Percentiles rank a stretch among this genome's conserved stretches.
Evolutionary conservation across 2,888 invertebrate species (phyloP).

Genomic region (Lasioglossum oenotherae): DNA sequence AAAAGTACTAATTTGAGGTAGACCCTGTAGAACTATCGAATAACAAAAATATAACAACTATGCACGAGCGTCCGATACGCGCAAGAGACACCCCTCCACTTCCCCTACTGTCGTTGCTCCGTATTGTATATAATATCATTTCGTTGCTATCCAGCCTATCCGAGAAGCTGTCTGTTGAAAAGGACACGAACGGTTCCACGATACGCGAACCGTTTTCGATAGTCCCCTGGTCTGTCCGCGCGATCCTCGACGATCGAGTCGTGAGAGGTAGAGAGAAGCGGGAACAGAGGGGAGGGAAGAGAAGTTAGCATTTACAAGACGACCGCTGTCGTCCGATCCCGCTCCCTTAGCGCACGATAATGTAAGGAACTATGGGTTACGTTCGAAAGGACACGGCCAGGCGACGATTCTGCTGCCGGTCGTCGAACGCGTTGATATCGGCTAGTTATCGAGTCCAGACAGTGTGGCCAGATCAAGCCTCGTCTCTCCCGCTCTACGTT

Average conservation of each 20-base stretch:
- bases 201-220: neutral
- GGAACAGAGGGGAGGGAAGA: no score
- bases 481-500: no score
- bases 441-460: slow-evolving; percentile 16
- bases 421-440: slow-evolving; percentile 27
- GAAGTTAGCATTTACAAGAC: slow-evolving; percentile 14
- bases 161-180: neutral
- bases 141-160: neutral
- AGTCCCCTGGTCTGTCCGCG: neutral
- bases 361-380: slow-evolving; percentile 42
- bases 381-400: slow-evolving; percentile 21
- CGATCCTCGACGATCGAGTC: neutral
- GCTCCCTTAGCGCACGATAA: slow-evolving; percentile 20
- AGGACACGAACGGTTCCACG: neutral
- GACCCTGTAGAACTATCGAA: slow-evolving; percentile 76
- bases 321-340: neutral
- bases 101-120: slow-evolving; percentile 9
- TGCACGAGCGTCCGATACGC: slow-evolving; percentile 67
- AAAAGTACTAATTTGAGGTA: slow-evolving; percentile 76
- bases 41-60: slow-evolving; percentile 74
- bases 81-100: slow-evolving; percentile 47
- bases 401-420: neutral
- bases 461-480: neutral
- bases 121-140: neutral
- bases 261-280: neutral